Conservation (phyloP, 2,888 invertebrate genomes). For the Chironomus riparius region DNA sequence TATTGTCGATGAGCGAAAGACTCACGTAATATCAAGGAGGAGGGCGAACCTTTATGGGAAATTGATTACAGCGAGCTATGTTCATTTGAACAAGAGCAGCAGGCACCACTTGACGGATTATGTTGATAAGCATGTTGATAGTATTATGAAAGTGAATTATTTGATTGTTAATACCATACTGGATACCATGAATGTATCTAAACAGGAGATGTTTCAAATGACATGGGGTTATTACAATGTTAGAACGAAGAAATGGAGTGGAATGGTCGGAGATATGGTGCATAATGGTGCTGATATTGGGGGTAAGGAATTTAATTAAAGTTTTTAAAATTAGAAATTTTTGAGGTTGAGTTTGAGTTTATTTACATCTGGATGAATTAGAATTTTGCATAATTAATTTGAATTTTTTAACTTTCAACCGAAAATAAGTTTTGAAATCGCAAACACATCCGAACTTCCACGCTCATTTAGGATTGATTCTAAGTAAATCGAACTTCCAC, state of each 20-base stretch:
- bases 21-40: slow-evolving; percentile 1
- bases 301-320: background rate
- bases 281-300: slow-evolving; percentile 13
- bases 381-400: too few relatives aligned
- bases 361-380: too few relatives aligned
- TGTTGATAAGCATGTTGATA: background rate
- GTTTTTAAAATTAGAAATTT: background rate
- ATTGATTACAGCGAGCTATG: slow-evolving; percentile 8
- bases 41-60: background rate
- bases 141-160: background rate
- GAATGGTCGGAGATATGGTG: slow-evolving; percentile 8
- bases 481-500: too few relatives aligned
- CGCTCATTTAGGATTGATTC: too few relatives aligned
- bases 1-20: slow-evolving; percentile 1
- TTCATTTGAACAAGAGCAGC: background rate
- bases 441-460: too few relatives aligned
- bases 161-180: slow-evolving; percentile 1
- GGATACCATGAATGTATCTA: background rate
- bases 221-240: slow-evolving; percentile 12
- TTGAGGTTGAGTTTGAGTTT: too few relatives aligned
- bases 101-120: background rate
- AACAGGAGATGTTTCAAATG: background rate
- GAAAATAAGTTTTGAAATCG: too few relatives aligned
- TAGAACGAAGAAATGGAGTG: slow-evolving; percentile 1
- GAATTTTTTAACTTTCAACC: too few relatives aligned